Evolutionary conservation across 2,113 vertebrate species (phyloP).

Genomic region (Plestiodon gilberti): DNA sequence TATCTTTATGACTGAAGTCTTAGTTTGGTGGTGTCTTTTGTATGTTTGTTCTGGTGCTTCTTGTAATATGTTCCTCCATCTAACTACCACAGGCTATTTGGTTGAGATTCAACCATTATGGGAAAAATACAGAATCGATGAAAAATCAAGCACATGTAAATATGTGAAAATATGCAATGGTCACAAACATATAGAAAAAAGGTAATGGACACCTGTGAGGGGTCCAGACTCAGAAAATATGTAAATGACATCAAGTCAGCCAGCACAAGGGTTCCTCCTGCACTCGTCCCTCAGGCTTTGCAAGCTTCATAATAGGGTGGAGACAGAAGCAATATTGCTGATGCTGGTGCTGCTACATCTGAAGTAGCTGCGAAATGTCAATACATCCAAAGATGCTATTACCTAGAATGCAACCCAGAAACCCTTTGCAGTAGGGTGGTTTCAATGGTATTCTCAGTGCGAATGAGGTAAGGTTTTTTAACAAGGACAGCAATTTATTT

Average conservation of each 20-base stretch:
- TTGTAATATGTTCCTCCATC: conserved; percentile 28
- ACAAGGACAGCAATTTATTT: too few species aligned
- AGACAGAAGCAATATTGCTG: too few species aligned
- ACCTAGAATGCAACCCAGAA: not conserved
- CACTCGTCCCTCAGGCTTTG: too few species aligned
- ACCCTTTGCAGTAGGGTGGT: not conserved
- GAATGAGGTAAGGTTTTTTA: too few species aligned
- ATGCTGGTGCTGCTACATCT: too few species aligned
- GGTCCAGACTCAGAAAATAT: too few species aligned
- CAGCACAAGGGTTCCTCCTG: too few species aligned
- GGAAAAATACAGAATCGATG: conserved; percentile 15
- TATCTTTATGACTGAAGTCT: not conserved
- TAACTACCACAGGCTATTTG: conserved; percentile 24
- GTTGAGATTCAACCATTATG: conserved; percentile 37
- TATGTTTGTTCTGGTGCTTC: not conserved
- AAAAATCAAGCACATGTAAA: conserved; percentile 45
- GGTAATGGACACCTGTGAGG: too few species aligned
- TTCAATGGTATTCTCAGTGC: not conserved
- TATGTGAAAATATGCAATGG: conserved; percentile 39
- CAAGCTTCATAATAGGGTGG: too few species aligned
- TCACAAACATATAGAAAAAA: conserved; percentile 9
- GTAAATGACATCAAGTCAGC: too few species aligned
- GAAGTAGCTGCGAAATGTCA: too few species aligned
- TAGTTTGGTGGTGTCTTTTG: not conserved
- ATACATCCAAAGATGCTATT: not conserved